Conservation (phyloP, 2,797 vertebrate genomes). For the Glyptemys insculpta region DNA sequence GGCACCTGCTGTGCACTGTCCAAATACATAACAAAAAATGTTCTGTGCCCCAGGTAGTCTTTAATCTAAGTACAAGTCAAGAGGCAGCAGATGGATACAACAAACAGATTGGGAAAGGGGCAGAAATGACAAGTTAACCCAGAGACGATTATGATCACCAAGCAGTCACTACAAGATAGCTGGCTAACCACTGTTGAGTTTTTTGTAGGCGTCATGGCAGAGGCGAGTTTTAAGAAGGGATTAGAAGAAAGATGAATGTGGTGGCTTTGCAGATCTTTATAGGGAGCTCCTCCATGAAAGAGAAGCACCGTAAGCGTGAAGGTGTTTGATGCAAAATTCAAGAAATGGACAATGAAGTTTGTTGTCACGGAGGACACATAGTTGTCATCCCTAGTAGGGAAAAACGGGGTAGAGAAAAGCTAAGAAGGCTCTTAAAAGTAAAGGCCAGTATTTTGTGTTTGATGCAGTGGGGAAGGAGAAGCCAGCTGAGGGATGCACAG, state of each 20-base stretch:
- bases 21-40: neutral
- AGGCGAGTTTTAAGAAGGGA: slow-evolving; percentile 64
- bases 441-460: neutral
- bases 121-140: slow-evolving; percentile 71
- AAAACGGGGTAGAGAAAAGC: neutral
- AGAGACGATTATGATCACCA: slow-evolving; percentile 70
- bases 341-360: neutral
- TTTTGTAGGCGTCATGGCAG: slow-evolving; percentile 69
- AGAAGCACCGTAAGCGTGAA: neutral
- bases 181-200: slow-evolving; percentile 61
- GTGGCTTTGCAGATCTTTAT: neutral
- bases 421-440: neutral
- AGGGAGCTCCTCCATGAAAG: neutral
- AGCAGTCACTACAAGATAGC: slow-evolving; percentile 71
- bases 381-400: neutral
- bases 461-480: neutral
- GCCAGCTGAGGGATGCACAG: neutral
- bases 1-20: neutral
- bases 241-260: slow-evolving; percentile 6
- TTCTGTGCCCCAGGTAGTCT: slow-evolving; percentile 18
- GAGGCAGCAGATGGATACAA: slow-evolving; percentile 42
- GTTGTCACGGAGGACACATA: neutral
- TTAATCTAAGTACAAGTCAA: slow-evolving; percentile 39
- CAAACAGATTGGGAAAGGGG: slow-evolving; percentile 73
- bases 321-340: fast-evolving